phyloP scores from a whole-genome alignment of 2,113 vertebrate genomes.

The Tyrannus savana region DNA sequence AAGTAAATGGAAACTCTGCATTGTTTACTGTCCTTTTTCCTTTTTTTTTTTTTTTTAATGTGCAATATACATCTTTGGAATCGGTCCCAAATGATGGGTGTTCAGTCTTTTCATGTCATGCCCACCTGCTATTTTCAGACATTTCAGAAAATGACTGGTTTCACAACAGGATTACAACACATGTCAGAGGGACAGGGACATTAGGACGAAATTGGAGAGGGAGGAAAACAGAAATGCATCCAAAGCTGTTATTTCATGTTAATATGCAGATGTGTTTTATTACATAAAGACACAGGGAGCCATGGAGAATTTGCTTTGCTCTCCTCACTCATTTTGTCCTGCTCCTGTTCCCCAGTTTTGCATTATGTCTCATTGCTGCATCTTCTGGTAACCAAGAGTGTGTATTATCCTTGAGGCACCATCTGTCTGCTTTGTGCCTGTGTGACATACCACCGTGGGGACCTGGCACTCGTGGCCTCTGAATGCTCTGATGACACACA shows the following conservation, averaged over 20 bases:
- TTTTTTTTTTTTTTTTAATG: neutral
- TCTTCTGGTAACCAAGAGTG: neutral
- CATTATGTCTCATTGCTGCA: neutral
- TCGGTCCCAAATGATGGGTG: neutral
- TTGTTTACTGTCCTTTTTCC: neutral
- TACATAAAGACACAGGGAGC: neutral
- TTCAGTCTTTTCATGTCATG: neutral
- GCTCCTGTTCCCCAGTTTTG: neutral
- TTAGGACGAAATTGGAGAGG: neutral
- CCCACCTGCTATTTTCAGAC: conserved; percentile 35
- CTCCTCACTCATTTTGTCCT: neutral
- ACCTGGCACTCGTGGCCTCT: neutral
- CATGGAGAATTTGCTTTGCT: neutral
- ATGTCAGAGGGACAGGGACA: neutral
- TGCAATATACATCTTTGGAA: neutral
- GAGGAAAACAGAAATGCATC: neutral
- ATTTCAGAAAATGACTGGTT: conserved; percentile 39
- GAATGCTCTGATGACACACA: neutral
- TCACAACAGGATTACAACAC: conserved; percentile 9
- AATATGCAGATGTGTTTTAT: conserved; percentile 37
- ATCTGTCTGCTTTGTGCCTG: conserved; percentile 21
- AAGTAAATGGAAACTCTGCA: neutral
- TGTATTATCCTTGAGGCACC: neutral
- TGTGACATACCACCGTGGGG: neutral
- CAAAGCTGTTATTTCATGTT: conserved; percentile 54